Conservation (phyloP, 2,888 invertebrate genomes). For the Toxonevra muliebris region DNA sequence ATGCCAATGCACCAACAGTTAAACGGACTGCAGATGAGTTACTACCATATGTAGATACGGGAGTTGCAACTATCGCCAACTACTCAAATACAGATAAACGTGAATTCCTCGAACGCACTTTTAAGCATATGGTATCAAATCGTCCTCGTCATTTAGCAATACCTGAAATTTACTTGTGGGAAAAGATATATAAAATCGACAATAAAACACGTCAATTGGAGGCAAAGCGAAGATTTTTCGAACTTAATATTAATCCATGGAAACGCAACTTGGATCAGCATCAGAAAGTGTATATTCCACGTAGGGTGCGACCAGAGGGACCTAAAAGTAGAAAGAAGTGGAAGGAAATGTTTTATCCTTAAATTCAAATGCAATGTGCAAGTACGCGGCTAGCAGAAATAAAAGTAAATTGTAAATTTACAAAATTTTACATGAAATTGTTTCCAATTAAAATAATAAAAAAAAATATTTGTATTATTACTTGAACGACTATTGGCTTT, state of each 20-base stretch:
- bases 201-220: constrained; percentile 76
- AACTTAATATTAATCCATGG: constrained; percentile 71
- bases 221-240: constrained; percentile 75
- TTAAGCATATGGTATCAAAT: constrained; percentile 76
- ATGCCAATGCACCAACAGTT: constrained; percentile 74
- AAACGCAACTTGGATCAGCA: constrained; percentile 75
- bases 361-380: constrained; percentile 25
- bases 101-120: constrained; percentile 74
- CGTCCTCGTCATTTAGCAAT: constrained; percentile 70
- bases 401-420: too few species aligned
- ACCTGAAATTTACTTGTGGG: constrained; percentile 84
- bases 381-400: too few species aligned
- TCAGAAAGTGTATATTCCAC: constrained; percentile 75
- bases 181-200: constrained; percentile 81
- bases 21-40: constrained; percentile 70
- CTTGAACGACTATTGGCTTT: too few species aligned
- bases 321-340: constrained; percentile 72
- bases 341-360: constrained; percentile 76
- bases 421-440: too few species aligned
- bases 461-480: too few species aligned
- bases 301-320: constrained; percentile 70
- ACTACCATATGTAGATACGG: constrained; percentile 76
- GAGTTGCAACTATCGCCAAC: constrained; percentile 70
- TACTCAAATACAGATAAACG: constrained; percentile 76
- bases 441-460: too few species aligned